Evolutionary conservation across 2,113 vertebrate genomes (phyloP).

Genomic region (Misgurnus anguillicaudatus): DNA sequence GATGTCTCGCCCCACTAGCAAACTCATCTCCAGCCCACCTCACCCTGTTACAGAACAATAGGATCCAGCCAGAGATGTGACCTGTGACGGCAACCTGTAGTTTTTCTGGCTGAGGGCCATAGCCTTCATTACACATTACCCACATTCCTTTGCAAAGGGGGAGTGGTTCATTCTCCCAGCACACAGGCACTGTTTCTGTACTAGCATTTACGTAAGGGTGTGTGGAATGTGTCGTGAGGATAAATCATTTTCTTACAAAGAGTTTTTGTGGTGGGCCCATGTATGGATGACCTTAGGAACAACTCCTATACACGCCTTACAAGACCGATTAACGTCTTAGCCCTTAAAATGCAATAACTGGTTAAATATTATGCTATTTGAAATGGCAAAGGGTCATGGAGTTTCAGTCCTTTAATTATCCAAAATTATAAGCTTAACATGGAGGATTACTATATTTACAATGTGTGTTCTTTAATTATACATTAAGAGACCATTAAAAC

Average conservation of each 20-base stretch:
- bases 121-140: conserved; percentile 45
- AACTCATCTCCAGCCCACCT: conserved; percentile 37
- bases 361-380: background rate
- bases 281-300: background rate
- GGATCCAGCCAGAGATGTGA: conserved; percentile 19
- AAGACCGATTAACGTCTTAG: no score
- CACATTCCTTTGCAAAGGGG: conserved; percentile 45
- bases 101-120: conserved; percentile 58
- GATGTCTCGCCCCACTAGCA: conserved; percentile 14
- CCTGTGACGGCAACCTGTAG: conserved; percentile 52
- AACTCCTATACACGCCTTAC: background rate
- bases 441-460: conserved; percentile 4
- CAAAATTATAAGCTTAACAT: conserved; percentile 30
- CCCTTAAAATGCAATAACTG: background rate
- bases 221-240: conserved; percentile 39
- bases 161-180: background rate
- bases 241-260: background rate
- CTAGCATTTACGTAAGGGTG: conserved; percentile 21
- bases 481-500: background rate
- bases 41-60: conserved; percentile 45
- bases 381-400: background rate
- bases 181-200: background rate
- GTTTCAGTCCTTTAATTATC: conserved; percentile 17
- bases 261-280: background rate
- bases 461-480: conserved; percentile 22